Conservation (phyloP, 1,140 invertebrate genomes). For the Philopotamus ludificatus region DNA sequence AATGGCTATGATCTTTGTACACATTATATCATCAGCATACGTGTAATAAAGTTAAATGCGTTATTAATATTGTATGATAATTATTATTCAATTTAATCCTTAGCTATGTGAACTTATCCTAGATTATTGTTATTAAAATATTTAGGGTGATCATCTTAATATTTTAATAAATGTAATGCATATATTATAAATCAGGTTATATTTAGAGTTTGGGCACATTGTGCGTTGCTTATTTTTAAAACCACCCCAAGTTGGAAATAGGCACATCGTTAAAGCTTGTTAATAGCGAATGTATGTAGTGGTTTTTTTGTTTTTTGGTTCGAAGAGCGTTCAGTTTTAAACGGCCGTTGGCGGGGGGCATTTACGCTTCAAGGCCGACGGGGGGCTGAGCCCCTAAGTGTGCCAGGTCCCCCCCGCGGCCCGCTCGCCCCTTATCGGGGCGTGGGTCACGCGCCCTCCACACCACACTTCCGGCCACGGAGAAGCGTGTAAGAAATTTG, state of each 20-base stretch:
- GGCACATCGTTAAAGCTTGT: background rate
- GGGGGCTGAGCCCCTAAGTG: slow-evolving; percentile 6
- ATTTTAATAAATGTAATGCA: too few relatives aligned
- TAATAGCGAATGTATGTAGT: background rate
- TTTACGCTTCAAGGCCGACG: slow-evolving; percentile 2
- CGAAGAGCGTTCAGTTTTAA: background rate
- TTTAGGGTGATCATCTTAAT: too few relatives aligned
- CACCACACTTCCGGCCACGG: slow-evolving; percentile 30
- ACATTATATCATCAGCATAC: too few relatives aligned
- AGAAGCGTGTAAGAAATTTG: slow-evolving; percentile 29
- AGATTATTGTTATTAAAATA: too few relatives aligned
- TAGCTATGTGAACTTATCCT: too few relatives aligned
- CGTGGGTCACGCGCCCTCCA: slow-evolving; percentile 33
- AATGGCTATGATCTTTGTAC: too few relatives aligned
- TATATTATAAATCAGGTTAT: too few relatives aligned
- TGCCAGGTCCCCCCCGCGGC: slow-evolving; percentile 11
- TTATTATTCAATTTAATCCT: too few relatives aligned
- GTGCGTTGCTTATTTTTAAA: background rate
- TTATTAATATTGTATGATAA: too few relatives aligned
- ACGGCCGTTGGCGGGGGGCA: background rate
- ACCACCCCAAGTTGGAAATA: background rate
- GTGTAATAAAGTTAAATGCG: too few relatives aligned
- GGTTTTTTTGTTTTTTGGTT: background rate
- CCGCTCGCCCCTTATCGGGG: slow-evolving; percentile 27
- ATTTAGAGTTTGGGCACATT: too few relatives aligned